phyloP scores from a whole-genome alignment of 2,888 invertebrate species.

The Dynastes maya region DNA sequence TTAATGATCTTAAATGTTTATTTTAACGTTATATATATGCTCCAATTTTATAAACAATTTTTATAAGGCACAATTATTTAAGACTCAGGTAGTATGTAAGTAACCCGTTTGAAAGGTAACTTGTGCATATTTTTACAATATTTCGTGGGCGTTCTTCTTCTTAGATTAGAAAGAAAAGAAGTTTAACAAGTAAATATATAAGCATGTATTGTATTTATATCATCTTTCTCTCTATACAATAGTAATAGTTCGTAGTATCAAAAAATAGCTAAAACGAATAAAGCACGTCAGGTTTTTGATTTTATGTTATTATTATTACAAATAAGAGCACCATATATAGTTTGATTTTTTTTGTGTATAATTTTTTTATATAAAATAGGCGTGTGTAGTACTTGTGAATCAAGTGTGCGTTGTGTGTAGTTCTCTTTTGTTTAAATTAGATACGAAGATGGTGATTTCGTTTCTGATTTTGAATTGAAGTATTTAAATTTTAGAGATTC shows the following conservation, averaged over 20 bases:
- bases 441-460: conserved; percentile 35
- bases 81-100: conserved; percentile 59
- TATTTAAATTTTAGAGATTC: conserved; percentile 32
- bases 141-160: conserved; percentile 17
- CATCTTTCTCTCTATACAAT: conserved; percentile 36
- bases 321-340: conserved; percentile 39
- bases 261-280: conserved; percentile 44
- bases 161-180: conserved; percentile 28
- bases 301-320: conserved; percentile 13
- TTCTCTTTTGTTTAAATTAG: background rate
- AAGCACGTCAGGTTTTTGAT: conserved; percentile 36
- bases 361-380: conserved; percentile 5
- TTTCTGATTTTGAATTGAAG: background rate
- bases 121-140: conserved; percentile 56
- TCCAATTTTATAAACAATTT: conserved; percentile 59
- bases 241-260: conserved; percentile 35
- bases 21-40: conserved; percentile 59
- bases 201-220: conserved; percentile 38
- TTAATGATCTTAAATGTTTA: conserved; percentile 58
- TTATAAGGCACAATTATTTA: conserved; percentile 64
- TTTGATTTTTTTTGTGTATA: conserved; percentile 8
- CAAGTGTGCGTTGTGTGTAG: conserved; percentile 1
- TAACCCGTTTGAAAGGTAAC: conserved; percentile 64
- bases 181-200: conserved; percentile 41
- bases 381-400: conserved; percentile 1